Evolutionary conservation across 2,888 invertebrate genomes (phyloP), one percentile per base, ranked within the genome.

Genomic region (Drosophila pseudotakahashii): DNA sequence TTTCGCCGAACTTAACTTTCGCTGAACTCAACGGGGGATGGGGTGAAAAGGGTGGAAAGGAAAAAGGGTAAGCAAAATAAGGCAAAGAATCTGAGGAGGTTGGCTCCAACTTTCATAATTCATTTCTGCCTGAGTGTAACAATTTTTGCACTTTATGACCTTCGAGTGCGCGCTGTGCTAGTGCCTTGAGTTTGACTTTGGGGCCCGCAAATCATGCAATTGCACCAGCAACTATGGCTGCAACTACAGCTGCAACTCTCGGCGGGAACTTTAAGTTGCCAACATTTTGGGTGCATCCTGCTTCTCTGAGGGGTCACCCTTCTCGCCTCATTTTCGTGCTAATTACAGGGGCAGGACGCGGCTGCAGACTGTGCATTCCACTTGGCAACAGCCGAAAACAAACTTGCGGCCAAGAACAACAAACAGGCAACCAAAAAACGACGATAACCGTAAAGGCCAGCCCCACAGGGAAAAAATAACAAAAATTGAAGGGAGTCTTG

Each of bases 51-150:
- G 47, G n/a, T 34, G 30, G 30, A 66, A 47, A 39, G 7, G 47
- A 30, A 50, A 52, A 53, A 30, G 51, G 41, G 41, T 41, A 61
- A 34, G 77, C 57, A 55, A 68, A 66, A 66, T 39, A 66, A 68
- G 66, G 66, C 66, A 66, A 83, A 44, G 71, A 71, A 60, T 68
- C 44, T 37, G 61, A 44, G 48, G 76, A 58, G 77, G 79, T 77
- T 77, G 75, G 51, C 86, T 79, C 82, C 78, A 86, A 83, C 81
- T 83, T 83, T 83, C 82, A 83, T 83, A 83, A 83, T 88, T 83
- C 84, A 88, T 83, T 83, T 83, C 82, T 86, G 82, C 87, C 84
- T 83, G 82, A 83, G 88, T 88, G 88, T 83, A 88, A 83, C 88
- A 88, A 83, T 83, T 83, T 83, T 88, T 88, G 82, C 87, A 83